Percentiles rank a stretch among this genome's conserved stretches.
Evolutionary conservation across 2,888 invertebrate species (phyloP).

Genomic region (Xiphydria camelus): DNA sequence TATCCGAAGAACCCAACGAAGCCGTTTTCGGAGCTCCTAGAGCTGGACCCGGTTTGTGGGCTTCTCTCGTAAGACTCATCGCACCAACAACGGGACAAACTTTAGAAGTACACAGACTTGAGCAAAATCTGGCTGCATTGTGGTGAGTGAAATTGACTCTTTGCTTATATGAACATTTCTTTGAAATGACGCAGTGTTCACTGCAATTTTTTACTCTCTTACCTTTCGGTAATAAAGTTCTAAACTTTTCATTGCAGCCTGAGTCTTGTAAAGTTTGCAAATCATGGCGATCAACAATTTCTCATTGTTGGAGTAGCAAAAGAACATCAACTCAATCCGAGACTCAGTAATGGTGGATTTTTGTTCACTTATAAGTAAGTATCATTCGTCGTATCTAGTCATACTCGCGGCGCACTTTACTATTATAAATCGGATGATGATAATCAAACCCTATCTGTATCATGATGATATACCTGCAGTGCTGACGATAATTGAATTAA

Average conservation of each 20-base stretch:
- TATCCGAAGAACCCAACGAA: constrained; percentile 93
- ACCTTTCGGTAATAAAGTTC: too few relatives aligned
- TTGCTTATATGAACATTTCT: not conserved
- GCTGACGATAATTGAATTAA: too few relatives aligned
- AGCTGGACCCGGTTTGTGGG: constrained; percentile 96
- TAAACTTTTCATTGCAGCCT: too few relatives aligned
- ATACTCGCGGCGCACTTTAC: not conserved
- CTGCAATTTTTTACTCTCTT: too few relatives aligned
- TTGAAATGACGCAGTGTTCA: too few relatives aligned
- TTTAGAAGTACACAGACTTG: constrained; percentile 76
- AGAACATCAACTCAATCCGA: constrained; percentile 86
- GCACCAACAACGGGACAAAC: constrained; percentile 84
- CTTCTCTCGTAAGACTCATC: constrained; percentile 84
- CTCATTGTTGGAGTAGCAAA: constrained; percentile 85
- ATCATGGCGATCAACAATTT: constrained; percentile 66
- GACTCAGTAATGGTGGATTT: constrained; percentile 80
- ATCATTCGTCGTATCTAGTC: constrained; percentile 1
- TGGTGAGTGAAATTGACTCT: constrained; percentile 59
- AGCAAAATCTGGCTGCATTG: constrained; percentile 96
- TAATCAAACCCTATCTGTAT: constrained; percentile 43
- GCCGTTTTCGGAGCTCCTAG: constrained; percentile 94
- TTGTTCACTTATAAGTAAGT: constrained; percentile 81
- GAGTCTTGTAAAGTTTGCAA: constrained; percentile 79
- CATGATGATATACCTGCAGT: constrained; percentile 56
- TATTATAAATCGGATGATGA: constrained; percentile 41